phyloP scores from a whole-genome alignment of 2,888 invertebrate species.

The Cataglyphis altisquamis region DNA sequence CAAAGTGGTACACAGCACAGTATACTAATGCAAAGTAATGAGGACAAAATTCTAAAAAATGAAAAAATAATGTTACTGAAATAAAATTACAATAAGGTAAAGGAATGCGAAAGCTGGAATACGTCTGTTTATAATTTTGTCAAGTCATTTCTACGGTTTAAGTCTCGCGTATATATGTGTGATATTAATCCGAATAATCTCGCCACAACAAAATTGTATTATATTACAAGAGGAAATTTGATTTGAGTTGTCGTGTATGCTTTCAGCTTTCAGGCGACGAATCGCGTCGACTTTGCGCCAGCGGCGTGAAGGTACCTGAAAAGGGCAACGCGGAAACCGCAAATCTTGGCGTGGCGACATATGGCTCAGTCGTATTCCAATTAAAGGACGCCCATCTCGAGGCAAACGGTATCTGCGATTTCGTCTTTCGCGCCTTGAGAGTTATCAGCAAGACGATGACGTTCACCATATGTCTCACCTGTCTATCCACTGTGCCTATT shows the following conservation, averaged over 20 bases:
- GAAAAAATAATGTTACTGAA: not conserved
- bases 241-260: constrained; percentile 31
- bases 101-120: not conserved
- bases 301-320: constrained; percentile 80
- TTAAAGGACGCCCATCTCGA: constrained; percentile 93
- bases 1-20: not conserved
- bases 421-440: constrained; percentile 90
- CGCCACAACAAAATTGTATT: constrained; percentile 16
- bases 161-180: not conserved
- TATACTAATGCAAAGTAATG: not conserved
- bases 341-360: constrained; percentile 87
- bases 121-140: not conserved
- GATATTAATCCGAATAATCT: constrained; percentile 39
- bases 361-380: constrained; percentile 93
- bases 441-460: constrained; percentile 92
- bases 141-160: not conserved
- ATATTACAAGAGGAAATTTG: constrained; percentile 38
- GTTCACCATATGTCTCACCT: constrained; percentile 90
- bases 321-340: constrained; percentile 82
- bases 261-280: constrained; percentile 91
- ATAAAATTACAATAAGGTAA: constrained; percentile 5
- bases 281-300: constrained; percentile 89
- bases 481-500: constrained; percentile 90
- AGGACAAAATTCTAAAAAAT: not conserved
- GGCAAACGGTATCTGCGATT: constrained; percentile 91